Base-by-base conservation (phyloP, 2,113 vertebrate species). In the Pontoporia blainvillei region DNA sequence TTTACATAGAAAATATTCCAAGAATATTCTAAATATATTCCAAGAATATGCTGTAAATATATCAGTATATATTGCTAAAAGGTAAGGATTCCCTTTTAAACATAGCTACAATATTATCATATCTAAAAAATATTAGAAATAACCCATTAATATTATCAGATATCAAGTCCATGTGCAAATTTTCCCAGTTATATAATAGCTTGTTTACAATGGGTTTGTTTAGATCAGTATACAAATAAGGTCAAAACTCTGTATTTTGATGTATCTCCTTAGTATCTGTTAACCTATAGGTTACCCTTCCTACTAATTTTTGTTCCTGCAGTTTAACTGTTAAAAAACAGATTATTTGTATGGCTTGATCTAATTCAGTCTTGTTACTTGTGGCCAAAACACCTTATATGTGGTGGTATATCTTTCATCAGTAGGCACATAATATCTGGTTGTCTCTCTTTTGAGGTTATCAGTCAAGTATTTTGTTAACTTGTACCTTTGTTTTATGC, bases 1-100 rank as follows among this genome's bases (percentile, higher is more conserved):
- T 18, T 73, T 64, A 90, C 62, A n/a, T 62, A 91, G 14, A 84
- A 97, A 96, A 97, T 93, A 67, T 84, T 96, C 15, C 0, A 25
- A 66, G 31, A 79, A 57, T 79, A 36, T 3, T 79, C 8, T 79
- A 54, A 76, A 97, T 96, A 96, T 93, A 73, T 84, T 96, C 11
- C 1, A 25, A 61, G n/a, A 79, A 25, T 79, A 25, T 57, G 34
- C 11, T 67, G 1, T 72, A 95, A 86, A 67, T 62, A 79, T 84
- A 64, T 66, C 29, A 96, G 13, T 7, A 72, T 73, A 31, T 13
- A 64, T 93, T 29, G 3, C 21, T 41, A 46, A 92, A 93, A 72
- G 29, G 21, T 78, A 76, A 96, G 5, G 9, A 84, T 41, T 94
- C 21, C 3, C 20, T 46, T 82, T 85, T 72, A 71, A 89, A 72